Percentiles rank a stretch among this genome's conserved stretches.
phyloP scores from a whole-genome alignment of 2,113 vertebrate species.

The Coryphaenoides rupestris region DNA sequence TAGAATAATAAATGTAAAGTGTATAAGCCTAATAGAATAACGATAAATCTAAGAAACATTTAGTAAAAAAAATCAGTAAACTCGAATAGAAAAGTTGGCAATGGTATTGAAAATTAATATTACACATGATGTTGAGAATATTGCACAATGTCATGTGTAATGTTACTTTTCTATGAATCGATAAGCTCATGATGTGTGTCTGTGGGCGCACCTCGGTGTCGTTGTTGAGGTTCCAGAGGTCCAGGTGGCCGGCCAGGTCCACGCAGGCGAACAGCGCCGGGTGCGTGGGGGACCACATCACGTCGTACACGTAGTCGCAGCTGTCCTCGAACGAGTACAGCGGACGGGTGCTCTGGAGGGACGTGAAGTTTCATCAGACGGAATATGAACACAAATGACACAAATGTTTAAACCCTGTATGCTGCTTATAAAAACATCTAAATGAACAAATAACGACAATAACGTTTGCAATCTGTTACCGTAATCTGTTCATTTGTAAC shows the following conservation, averaged over 20 bases:
- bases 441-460: no score
- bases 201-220: constrained; percentile 86
- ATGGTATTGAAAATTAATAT: no score
- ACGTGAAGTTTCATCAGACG: neutral
- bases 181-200: neutral
- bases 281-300: constrained; percentile 97
- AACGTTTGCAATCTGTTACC: no score
- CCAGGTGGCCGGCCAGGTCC: constrained; percentile 90
- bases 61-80: no score
- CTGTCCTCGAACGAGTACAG: constrained; percentile 98
- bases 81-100: no score
- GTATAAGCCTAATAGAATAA: no score
- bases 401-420: neutral
- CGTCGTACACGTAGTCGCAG: constrained; percentile 94
- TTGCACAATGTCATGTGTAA: no score
- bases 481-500: no score
- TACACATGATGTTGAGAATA: no score
- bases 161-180: no score
- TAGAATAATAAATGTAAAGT: no score
- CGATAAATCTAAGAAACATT: no score
- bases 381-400: neutral
- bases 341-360: constrained; percentile 87
- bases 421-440: neutral
- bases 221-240: constrained; percentile 98
- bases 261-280: constrained; percentile 96